These are phyloP conservation scores for western clawed frog (Xenopus tropicalis) DNA, from an alignment of 2,113 vertebrate species.

Conservation along the genomic window UCB_Xtro_10.0 CM004445.2:141959501-141960000, in stretches of 20 bases:
- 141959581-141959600: not conserved
- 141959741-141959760: slow-evolving; percentile 19
- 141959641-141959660: not conserved
- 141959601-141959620: not conserved
- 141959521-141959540: slow-evolving; percentile 35
- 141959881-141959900: not conserved
- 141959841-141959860: not conserved
- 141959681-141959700: slow-evolving; percentile 22
- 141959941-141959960: no score
- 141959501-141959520: slow-evolving; percentile 26
- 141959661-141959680: not conserved
- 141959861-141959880: not conserved
- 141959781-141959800: slow-evolving; percentile 4
- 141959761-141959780: not conserved
- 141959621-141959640: not conserved
- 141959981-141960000: no score
- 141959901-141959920: no score
- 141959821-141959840: not conserved
- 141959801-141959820: slow-evolving; percentile 15
- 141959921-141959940: no score
- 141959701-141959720: not conserved
- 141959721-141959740: slow-evolving; percentile 13
- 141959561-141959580: slow-evolving; percentile 15
- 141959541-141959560: not conserved
- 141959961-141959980: no score